phyloP scores from a whole-genome alignment of 2,888 invertebrate genomes.

The Pachydiplax longipennis region DNA sequence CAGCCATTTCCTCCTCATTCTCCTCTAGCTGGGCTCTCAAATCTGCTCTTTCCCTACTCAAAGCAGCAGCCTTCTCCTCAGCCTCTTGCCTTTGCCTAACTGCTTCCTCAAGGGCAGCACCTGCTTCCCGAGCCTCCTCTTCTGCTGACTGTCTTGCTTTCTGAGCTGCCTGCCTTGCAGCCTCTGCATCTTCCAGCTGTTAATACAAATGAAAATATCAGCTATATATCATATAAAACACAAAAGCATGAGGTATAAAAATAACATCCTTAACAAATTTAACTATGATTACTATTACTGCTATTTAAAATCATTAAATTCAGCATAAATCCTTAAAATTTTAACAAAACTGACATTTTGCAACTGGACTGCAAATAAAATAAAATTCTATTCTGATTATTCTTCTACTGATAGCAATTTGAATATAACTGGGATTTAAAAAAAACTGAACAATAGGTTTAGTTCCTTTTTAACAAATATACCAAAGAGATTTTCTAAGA shows the following conservation, averaged over 20 bases:
- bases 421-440: too few species aligned
- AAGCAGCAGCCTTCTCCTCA: constrained; percentile 75
- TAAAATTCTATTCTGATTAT: too few species aligned
- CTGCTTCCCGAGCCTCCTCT: constrained; percentile 84
- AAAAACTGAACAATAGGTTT: too few species aligned
- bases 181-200: constrained; percentile 90
- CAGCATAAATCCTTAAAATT: neutral
- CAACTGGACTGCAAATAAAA: too few species aligned
- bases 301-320: neutral
- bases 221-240: neutral
- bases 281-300: neutral
- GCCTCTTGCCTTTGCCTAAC: constrained; percentile 76
- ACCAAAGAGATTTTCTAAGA: too few species aligned
- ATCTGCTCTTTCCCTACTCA: constrained; percentile 81
- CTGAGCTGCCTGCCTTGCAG: constrained; percentile 81
- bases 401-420: too few species aligned
- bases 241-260: neutral
- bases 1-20: constrained; percentile 90
- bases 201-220: constrained; percentile 35
- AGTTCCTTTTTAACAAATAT: too few species aligned
- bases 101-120: constrained; percentile 83
- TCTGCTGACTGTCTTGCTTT: constrained; percentile 88
- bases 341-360: neutral
- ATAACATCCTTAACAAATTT: neutral
- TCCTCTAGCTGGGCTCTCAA: constrained; percentile 87